These are phyloP conservation scores for Gymnobelideus leadbeateri DNA, from an alignment of 2,113 vertebrate genomes.

Conservation along the genomic window DNA sequence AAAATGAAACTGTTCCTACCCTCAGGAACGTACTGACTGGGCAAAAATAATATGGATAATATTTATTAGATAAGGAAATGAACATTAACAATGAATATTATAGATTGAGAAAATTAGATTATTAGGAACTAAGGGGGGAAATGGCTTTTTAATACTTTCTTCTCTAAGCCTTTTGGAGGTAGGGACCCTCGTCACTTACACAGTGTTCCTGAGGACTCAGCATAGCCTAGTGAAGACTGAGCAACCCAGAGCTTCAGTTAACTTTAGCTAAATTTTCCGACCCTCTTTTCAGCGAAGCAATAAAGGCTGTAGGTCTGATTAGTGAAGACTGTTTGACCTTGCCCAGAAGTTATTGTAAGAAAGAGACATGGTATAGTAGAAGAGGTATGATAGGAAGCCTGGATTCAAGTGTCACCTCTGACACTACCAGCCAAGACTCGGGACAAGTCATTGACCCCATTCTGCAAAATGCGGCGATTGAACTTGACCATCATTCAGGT, in stretches of 20 bases:
- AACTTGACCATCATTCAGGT: not conserved
- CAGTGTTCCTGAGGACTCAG: not conserved
- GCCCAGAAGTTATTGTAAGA: not conserved
- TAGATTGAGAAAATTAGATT: not conserved
- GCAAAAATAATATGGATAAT: not conserved
- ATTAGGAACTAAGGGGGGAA: not conserved
- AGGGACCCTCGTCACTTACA: not conserved
- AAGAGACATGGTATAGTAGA: not conserved
- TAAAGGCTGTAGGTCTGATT: not conserved
- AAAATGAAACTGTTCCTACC: not conserved
- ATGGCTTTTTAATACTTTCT: not conserved
- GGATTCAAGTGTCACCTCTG: not conserved
- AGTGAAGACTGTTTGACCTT: not conserved
- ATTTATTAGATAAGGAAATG: too few species aligned
- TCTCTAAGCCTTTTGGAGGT: not conserved
- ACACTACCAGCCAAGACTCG: not conserved
- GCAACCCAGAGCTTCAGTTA: not conserved
- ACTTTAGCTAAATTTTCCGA: not conserved
- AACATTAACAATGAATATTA: not conserved
- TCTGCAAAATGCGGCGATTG: not conserved
- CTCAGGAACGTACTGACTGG: not conserved
- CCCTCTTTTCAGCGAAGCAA: not conserved
- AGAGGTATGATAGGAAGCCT: not conserved
- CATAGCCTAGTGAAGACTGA: not conserved
- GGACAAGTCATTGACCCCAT: not conserved